Evolutionary conservation across 2,113 vertebrate species (phyloP), one percentile per base, ranked within the genome.

Genomic region (Mus pahari): DNA sequence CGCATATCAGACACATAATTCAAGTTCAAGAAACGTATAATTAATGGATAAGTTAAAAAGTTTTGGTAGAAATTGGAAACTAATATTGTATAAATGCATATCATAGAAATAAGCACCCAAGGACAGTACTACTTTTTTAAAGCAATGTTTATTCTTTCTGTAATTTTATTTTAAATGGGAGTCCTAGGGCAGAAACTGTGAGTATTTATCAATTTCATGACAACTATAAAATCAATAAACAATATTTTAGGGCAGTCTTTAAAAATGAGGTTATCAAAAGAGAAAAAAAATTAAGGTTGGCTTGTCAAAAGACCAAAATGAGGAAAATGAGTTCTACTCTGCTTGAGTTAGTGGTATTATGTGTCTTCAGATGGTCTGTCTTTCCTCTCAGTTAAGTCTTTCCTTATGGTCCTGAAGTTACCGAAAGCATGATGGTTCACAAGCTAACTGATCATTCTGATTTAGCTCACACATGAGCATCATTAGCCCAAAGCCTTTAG

Each of bases 221-320:
- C 90, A 96, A 97, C 36, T 90, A 16, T 86, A 93, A 97, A 97
- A 81, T 92, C 93, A 92, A 96, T 95, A 97, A 90, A 71, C 74
- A 97, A 94, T 96, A 94, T 94, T 96, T 94, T 73, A 73, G 64
- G 53, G 24, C 10, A 77, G 28, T 60, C n/a, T 68, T 68, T 87
- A 97, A 90, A 97, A 95, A 90, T 62, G 74, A 96, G 33, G 14
- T 73, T 95, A 95, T 71, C 26, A 92, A 97, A 97, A 93, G 39
- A 93, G 45, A 50, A 50, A 83, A 82, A 88, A 74, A 73, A 75
- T 7, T 90, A 94, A 94, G 82, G 17, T 86, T 66, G 26, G 0
- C 28, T 9, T 88, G 60, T 94, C 79, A 92, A 66, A 90, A 97
- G 94, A 93, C 48, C 96, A 64, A 92, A 97, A 73, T 33, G 74